Conservation (phyloP, 2,888 invertebrate species). For the Melanostoma scalare region DNA sequence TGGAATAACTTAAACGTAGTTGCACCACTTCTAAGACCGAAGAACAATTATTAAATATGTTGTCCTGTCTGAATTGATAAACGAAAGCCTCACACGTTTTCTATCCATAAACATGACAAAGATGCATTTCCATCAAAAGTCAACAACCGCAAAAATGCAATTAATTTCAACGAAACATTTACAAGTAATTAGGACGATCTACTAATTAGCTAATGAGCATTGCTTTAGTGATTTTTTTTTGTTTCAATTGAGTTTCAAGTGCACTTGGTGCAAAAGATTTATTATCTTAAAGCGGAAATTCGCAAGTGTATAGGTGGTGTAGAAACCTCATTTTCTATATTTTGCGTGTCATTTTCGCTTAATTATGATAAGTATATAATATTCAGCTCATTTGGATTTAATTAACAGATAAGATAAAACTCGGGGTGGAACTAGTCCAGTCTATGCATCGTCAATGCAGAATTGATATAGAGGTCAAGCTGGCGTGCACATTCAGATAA, state of each 20-base stretch:
- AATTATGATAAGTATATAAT: conserved; percentile 1
- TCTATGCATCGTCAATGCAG: conserved; percentile 1
- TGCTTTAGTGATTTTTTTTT: not conserved
- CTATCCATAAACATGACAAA: not conserved
- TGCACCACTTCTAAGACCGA: not conserved
- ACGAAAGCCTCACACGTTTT: conserved; percentile 18
- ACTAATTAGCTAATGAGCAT: conserved; percentile 34
- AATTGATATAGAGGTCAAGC: conserved; percentile 33
- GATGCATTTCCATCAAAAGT: conserved; percentile 35
- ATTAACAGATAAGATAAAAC: conserved; percentile 39
- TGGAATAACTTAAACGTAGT: not conserved
- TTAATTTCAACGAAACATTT: conserved; percentile 40
- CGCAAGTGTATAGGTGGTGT: not conserved
- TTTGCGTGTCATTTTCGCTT: conserved; percentile 21
- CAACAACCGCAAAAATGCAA: conserved; percentile 51
- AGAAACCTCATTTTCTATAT: conserved; percentile 9
- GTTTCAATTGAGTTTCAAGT: not conserved
- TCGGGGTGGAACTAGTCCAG: not conserved
- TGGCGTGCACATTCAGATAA: conserved; percentile 42
- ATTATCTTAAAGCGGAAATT: conserved; percentile 6
- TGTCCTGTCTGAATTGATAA: conserved; percentile 26
- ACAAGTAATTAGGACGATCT: conserved; percentile 38
- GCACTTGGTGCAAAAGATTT: conserved; percentile 25
- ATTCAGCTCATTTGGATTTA: conserved; percentile 37
- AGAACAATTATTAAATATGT: not conserved